A percentile compares a stretch with the other conserved stretches of the same genome.
Evolutionary conservation across 2,888 invertebrate genomes (phyloP).

Genomic region (Microchrysa polita): DNA sequence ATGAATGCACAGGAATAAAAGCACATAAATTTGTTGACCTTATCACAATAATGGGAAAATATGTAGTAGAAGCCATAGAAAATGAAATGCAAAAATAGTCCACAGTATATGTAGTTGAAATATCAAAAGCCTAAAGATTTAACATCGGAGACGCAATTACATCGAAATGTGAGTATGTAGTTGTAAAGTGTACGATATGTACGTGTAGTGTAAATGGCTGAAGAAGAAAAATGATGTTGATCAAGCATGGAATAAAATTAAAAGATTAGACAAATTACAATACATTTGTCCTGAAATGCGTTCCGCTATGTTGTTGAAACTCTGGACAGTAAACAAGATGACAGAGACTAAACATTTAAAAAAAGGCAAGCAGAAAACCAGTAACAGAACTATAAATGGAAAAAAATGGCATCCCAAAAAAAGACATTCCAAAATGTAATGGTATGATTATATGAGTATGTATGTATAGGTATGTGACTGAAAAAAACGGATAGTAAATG

Average conservation of each 20-base stretch:
- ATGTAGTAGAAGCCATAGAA: too few species aligned
- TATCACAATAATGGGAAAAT: too few species aligned
- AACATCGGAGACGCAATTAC: constrained; percentile 45
- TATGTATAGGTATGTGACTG: background rate
- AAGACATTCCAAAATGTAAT: too few species aligned
- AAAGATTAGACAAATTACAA: background rate
- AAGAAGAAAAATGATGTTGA: background rate
- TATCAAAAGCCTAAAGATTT: constrained; percentile 8
- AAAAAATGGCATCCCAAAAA: too few species aligned
- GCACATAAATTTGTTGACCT: too few species aligned
- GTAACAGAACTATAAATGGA: too few species aligned
- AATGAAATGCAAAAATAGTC: background rate
- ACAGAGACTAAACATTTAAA: background rate
- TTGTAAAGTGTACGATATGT: background rate
- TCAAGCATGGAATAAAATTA: background rate
- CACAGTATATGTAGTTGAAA: background rate
- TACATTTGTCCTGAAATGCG: too few species aligned
- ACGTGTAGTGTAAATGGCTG: too few species aligned
- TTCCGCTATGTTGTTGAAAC: background rate
- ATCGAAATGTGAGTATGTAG: constrained; percentile 39
- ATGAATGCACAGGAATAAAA: too few species aligned
- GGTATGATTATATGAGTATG: too few species aligned
- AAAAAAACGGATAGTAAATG: background rate
- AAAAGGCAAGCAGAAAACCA: too few species aligned
- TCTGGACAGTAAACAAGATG: constrained; percentile 3